Conservation (phyloP, 1,140 invertebrate genomes). For the Myzus persicae region DNA sequence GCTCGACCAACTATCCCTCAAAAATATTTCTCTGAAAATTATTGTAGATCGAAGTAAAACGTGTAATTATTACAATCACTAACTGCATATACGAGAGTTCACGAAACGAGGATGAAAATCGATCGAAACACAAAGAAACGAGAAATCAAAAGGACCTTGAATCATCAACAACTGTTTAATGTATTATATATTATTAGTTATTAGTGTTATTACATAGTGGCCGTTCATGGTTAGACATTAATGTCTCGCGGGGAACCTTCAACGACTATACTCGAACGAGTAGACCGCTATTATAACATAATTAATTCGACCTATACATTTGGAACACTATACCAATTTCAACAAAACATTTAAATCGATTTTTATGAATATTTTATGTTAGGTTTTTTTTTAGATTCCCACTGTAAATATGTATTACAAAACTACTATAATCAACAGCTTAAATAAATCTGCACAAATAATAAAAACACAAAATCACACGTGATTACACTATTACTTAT, state of each 20-base stretch:
- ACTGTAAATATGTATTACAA: neutral
- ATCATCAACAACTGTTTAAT: neutral
- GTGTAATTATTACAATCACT: neutral
- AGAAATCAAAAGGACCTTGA: constrained; percentile 32
- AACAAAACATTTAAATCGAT: neutral
- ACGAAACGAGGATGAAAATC: neutral
- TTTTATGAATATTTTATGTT: neutral
- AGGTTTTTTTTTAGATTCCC: neutral
- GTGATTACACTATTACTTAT: no score
- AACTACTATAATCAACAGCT: neutral
- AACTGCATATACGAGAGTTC: neutral
- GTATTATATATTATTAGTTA: neutral
- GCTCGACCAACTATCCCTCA: neutral
- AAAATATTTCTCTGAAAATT: neutral
- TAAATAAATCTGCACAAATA: neutral
- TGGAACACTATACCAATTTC: neutral
- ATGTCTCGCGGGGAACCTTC: neutral
- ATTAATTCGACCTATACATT: neutral
- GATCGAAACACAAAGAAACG: constrained; percentile 11
- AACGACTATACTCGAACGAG: neutral
- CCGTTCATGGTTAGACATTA: constrained; percentile 31
- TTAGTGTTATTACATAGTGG: neutral
- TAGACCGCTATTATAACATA: neutral
- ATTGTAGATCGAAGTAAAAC: no score
- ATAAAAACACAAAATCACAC: neutral